Evolutionary conservation across 2,797 vertebrate genomes (phyloP), one percentile per base, ranked within the genome.

Genomic region (Oceanodroma leucorhoa): DNA sequence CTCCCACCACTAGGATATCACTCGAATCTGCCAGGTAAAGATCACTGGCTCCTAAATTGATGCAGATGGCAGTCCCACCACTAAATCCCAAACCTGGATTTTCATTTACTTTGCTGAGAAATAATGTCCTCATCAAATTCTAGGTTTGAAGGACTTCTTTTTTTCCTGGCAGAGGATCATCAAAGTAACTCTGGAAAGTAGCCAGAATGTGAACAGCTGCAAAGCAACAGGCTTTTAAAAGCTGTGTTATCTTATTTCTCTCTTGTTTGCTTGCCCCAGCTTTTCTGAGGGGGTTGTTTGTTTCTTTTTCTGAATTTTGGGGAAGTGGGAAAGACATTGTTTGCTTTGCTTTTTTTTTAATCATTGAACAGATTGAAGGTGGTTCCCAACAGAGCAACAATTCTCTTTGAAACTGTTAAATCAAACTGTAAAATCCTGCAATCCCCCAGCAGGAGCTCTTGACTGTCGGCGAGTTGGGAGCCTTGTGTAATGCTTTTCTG

Each of bases 191-290:
- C 78, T 95, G 87, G 89, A 87, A 69, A 64, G 36, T 6, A 88
- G 70, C 87, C 91, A 96, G 92, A 92, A 77, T 58, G 57, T 53
- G 77, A 95, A 84, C 67, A 95, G 90, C 94, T 96, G 87, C 43
- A 40, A 84, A 75, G 58, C 53, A 92, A 67, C 58, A 83, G 30
- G 50, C 17, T 87, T 45, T 58, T 60, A 46, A 88, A 70, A 83
- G 51, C 70, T 71, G 50, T 58, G 24, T 86, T 79, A 57, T 34
- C 64, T 70, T 45, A 50, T 46, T 89, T 95, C 73, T 87, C 36
- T 58, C 38, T 57, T 4, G 0, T 78, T 89, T 83, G 46, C 32
- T 53, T 51, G 29, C 16, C 50, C 55, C 50, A 73, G 69, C 14
- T 58, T 90, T 89, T 90, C 55, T 60, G 58, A 92, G 51, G 10